Conservation (phyloP, 2,888 invertebrate genomes). For the Heliconius erato region DNA sequence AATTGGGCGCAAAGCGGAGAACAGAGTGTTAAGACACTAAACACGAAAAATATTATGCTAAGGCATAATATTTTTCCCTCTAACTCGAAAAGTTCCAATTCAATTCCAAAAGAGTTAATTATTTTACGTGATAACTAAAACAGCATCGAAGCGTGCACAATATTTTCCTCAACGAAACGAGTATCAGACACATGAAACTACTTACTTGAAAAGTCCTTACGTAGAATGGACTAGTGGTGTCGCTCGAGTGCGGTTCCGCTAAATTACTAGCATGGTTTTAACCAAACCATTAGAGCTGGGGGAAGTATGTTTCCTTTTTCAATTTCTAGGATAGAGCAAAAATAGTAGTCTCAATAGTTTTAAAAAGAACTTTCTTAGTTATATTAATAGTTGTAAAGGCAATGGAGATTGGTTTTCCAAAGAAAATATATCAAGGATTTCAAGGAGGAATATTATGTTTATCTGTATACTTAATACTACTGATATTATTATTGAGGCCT, state of each 20-base stretch:
- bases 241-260: conserved; percentile 38
- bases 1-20: too few relatives aligned
- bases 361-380: background rate
- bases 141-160: background rate
- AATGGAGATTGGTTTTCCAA: too few relatives aligned
- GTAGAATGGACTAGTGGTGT: conserved; percentile 45
- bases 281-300: background rate
- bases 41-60: too few relatives aligned
- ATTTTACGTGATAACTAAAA: background rate
- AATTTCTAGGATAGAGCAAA: background rate
- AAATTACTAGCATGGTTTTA: conserved; percentile 21
- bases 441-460: too few relatives aligned
- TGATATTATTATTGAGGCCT: too few relatives aligned
- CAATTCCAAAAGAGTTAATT: background rate
- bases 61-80: too few relatives aligned
- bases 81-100: background rate
- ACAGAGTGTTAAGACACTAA: too few relatives aligned
- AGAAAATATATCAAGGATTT: too few relatives aligned
- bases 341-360: background rate
- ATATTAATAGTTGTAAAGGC: too few relatives aligned
- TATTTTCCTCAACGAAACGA: conserved; percentile 9
- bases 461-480: too few relatives aligned
- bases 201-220: conserved; percentile 41
- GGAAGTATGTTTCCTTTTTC: conserved; percentile 16
- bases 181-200: conserved; percentile 34